Evolutionary conservation across 2,797 vertebrate genomes (phyloP).

Genomic region (Pempheris klunzingeri): DNA sequence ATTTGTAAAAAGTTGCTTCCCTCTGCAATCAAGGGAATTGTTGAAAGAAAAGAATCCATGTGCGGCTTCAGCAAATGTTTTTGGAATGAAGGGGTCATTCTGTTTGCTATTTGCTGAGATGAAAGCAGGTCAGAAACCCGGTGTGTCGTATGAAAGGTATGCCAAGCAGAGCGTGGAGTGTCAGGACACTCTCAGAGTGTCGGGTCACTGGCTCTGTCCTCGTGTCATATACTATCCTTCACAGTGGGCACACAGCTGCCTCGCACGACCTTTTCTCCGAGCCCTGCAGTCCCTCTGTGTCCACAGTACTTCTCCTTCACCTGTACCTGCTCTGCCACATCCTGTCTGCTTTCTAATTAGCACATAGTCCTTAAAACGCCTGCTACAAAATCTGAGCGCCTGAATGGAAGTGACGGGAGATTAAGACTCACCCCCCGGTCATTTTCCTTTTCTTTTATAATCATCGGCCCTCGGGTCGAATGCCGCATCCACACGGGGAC

Average conservation of each 20-base stretch:
- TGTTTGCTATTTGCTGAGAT: constrained; percentile 31
- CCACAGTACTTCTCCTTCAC: constrained; percentile 65
- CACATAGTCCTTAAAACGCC: constrained; percentile 45
- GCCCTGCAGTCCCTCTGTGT: constrained; percentile 50
- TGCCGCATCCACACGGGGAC: constrained; percentile 30
- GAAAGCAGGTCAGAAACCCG: constrained; percentile 65
- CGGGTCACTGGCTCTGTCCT: constrained; percentile 75
- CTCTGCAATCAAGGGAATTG: not conserved
- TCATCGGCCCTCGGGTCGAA: constrained; percentile 51
- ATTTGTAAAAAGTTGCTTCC: constrained; percentile 5
- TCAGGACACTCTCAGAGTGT: constrained; percentile 58
- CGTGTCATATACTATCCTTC: constrained; percentile 75
- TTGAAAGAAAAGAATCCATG: not conserved
- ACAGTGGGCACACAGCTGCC: constrained; percentile 68
- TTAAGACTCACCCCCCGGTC: constrained; percentile 25
- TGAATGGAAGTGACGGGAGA: constrained; percentile 45
- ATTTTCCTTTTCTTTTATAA: constrained; percentile 47
- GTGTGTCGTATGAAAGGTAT: constrained; percentile 54
- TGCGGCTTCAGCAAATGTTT: constrained; percentile 12
- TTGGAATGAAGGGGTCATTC: not conserved
- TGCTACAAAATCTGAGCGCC: constrained; percentile 36
- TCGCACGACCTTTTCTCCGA: constrained; percentile 68
- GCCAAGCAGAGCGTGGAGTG: constrained; percentile 60
- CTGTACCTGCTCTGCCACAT: constrained; percentile 65
- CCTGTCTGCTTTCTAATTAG: constrained; percentile 71